phyloP scores from a whole-genome alignment of 2,797 vertebrate species.

The Neosilurus mollespiculum region DNA sequence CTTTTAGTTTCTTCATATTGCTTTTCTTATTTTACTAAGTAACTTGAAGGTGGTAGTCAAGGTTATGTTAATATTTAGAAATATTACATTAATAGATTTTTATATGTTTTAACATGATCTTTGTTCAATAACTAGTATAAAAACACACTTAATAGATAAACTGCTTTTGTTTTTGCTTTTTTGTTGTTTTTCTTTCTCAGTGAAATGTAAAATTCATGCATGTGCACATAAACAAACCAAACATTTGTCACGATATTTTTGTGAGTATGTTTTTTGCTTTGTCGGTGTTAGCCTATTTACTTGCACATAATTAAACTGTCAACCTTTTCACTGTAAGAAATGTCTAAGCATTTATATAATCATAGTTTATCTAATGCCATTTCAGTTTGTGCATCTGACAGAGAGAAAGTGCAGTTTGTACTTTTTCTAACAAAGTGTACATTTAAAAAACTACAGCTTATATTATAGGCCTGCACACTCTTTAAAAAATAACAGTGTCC shows the following conservation, averaged over 20 bases:
- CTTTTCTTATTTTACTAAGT: not conserved
- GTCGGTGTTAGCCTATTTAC: not conserved
- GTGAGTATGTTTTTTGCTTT: not conserved
- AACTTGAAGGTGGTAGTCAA: not conserved
- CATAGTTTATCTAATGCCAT: not conserved
- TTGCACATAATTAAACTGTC: not conserved
- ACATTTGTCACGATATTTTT: not conserved
- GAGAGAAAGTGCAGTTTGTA: not conserved
- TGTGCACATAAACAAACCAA: not conserved
- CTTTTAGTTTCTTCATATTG: not conserved
- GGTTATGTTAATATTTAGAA: not conserved
- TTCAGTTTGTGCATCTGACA: not conserved
- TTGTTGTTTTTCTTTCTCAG: not conserved
- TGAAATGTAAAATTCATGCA: not conserved
- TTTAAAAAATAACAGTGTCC: not conserved
- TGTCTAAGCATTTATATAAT: not conserved
- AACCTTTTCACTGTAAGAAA: constrained; percentile 2
- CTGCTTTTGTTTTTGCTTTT: not conserved
- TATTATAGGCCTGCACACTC: not conserved
- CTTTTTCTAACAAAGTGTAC: not conserved
- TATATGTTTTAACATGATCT: not conserved
- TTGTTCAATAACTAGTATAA: not conserved
- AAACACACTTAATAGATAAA: not conserved
- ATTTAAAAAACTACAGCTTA: not conserved
- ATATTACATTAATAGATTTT: not conserved